Evolutionary conservation across 2,797 vertebrate genomes (phyloP), one percentile per base, ranked within the genome.

Genomic region (Gymnothorax javanicus): DNA sequence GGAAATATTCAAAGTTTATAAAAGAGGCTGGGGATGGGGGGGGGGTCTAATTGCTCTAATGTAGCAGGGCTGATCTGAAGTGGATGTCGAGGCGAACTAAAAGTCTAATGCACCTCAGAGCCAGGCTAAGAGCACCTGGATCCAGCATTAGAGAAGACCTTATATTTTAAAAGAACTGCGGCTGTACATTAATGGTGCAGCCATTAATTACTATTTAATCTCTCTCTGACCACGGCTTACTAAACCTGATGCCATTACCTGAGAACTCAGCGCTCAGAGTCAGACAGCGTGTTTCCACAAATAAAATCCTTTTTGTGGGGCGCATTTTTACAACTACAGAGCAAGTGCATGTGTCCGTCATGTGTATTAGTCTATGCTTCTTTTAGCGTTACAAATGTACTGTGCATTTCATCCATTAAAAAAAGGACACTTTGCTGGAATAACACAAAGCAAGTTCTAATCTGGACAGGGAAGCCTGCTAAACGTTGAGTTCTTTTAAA

Each of bases 161-260:
- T n/a, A 8, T 20, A 52, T 69, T 69, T 56, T 56, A 84, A 83
- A 79, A 77, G 86, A 86, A 88, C 86, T 82, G 84, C 73, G 58
- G 50, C 90, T 91, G 90, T 92, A 92, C 90, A 90, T 93, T 92
- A 92, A 92, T 91, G 90, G 88, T 89, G 89, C 92, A 90, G 86
- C 93, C 92, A 92, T 95, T 95, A 94, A 96, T 95, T 91, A 95
- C 94, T 95, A 94, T 96, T 96, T 95, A 94, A 95, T 96, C 95
- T 94, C 86, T 92, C 57, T 27, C 23, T 3, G 25, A 54, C 79
- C 86, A 91, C 95, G 56, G 90, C 93, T 93, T 92, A 95, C 94
- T 94, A 89, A 95, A 91, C 85, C 87, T 0, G 84, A 84, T 88
- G 91, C 95, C 92, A 93, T 92, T 94, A 95, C 94, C 94, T 94